A percentile compares a stretch with the other conserved stretches of the same genome.
phyloP scores from a whole-genome alignment of 2,888 invertebrate species.

The Cataglyphis livida region DNA sequence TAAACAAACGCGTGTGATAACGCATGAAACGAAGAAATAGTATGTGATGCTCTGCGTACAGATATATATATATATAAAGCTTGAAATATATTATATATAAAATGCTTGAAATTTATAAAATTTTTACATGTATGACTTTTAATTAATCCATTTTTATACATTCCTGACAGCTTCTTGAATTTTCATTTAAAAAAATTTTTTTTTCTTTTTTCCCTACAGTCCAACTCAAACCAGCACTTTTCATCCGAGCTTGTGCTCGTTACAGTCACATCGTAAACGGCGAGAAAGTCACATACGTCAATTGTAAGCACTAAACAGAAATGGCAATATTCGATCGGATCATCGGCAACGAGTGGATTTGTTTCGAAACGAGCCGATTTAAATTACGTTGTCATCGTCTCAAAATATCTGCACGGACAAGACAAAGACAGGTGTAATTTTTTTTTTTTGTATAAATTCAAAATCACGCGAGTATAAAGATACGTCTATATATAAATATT shows the following conservation, averaged over 20 bases:
- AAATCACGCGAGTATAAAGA: slow-evolving; percentile 1
- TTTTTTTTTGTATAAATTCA: slow-evolving; percentile 27
- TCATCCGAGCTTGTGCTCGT: slow-evolving; percentile 85
- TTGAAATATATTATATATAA: neutral
- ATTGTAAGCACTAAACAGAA: slow-evolving; percentile 75
- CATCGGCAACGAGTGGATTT: neutral
- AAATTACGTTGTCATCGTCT: slow-evolving; percentile 23
- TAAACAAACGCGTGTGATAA: slow-evolving; percentile 75
- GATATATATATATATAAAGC: neutral
- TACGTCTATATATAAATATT: neutral
- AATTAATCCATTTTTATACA: neutral
- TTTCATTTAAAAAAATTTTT: neutral
- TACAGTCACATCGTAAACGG: slow-evolving; percentile 84
- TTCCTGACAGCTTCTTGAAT: neutral
- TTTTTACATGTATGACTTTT: neutral
- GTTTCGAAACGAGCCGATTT: slow-evolving; percentile 24
- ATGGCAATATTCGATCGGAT: slow-evolving; percentile 23
- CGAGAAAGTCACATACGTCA: slow-evolving; percentile 78
- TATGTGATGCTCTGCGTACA: neutral
- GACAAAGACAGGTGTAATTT: slow-evolving; percentile 1
- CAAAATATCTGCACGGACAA: slow-evolving; percentile 26
- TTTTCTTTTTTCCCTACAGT: slow-evolving; percentile 74
- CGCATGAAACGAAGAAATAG: slow-evolving; percentile 37
- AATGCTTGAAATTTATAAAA: neutral
- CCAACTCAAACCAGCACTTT: slow-evolving; percentile 83